A percentile compares a stretch with the other conserved stretches of the same genome.
Conservation (phyloP, 2,888 invertebrate genomes). For the Rhamnusium bicolor region DNA sequence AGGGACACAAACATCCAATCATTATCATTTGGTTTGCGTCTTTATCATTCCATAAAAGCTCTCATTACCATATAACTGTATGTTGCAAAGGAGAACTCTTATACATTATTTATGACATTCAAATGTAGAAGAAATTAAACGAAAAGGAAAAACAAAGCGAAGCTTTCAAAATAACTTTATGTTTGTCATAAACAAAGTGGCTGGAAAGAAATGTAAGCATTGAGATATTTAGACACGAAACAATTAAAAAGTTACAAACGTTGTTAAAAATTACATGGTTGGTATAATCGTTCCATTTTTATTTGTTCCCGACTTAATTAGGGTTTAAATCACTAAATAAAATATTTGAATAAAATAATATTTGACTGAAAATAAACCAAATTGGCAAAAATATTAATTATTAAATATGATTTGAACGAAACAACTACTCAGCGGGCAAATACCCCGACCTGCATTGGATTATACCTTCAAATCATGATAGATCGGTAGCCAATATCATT, state of each 20-base stretch:
- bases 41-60: slow-evolving; percentile 10
- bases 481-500: too few species aligned
- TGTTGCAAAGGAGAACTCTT: slow-evolving; percentile 24
- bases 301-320: neutral
- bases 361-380: too few species aligned
- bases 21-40: slow-evolving; percentile 27
- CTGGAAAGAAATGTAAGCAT: slow-evolving; percentile 1
- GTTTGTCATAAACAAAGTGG: neutral
- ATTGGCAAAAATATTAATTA: too few species aligned
- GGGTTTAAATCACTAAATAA: neutral
- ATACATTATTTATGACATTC: slow-evolving; percentile 44
- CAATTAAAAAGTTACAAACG: neutral
- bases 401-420: too few species aligned
- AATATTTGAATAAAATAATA: too few species aligned
- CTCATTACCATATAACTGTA: slow-evolving; percentile 29
- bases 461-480: too few species aligned
- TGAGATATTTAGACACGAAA: neutral
- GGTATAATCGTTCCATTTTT: neutral
- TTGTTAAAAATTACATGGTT: neutral
- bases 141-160: slow-evolving; percentile 39
- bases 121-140: slow-evolving; percentile 37
- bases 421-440: too few species aligned
- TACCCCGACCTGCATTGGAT: too few species aligned
- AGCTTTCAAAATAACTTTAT: slow-evolving; percentile 28
- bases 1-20: slow-evolving; percentile 26